phyloP scores from a whole-genome alignment of 23 tunicate genomes.

The Styela clava region DNA sequence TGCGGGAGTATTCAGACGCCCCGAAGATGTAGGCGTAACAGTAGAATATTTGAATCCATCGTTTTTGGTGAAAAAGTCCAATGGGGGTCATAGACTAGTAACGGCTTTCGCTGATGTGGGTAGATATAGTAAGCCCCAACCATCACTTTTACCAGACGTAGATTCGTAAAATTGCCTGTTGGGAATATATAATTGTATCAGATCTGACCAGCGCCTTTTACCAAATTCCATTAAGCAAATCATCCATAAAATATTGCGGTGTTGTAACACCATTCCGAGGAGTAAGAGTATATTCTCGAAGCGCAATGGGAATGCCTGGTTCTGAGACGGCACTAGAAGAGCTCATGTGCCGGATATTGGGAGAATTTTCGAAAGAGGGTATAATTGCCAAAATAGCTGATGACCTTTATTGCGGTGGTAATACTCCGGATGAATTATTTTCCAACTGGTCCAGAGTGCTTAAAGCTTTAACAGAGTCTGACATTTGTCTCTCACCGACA shows the following conservation, averaged over 20 bases:
- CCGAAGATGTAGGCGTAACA: not conserved
- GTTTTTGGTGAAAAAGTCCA: constrained; percentile 2
- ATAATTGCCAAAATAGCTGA: not conserved
- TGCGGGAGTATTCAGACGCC: not conserved
- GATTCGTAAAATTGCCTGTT: not conserved
- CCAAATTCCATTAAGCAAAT: not conserved
- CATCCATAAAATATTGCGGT: not conserved
- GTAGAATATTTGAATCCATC: constrained; percentile 8
- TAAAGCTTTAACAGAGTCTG: not conserved
- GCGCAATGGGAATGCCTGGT: constrained; percentile 11
- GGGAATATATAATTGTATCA: constrained; percentile 2
- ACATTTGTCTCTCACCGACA: not conserved
- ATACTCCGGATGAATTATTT: not conserved
- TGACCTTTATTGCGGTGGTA: not conserved
- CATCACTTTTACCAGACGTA: not conserved
- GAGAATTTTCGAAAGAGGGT: not conserved
- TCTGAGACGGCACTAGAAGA: not conserved
- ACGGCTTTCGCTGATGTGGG: not conserved
- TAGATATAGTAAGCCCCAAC: constrained; percentile 1
- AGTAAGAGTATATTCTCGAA: not conserved
- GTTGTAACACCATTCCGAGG: constrained; percentile 9
- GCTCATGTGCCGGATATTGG: not conserved
- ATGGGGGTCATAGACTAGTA: not conserved
- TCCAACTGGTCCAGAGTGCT: not conserved
- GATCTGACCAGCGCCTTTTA: not conserved